phyloP scores from a whole-genome alignment of 53 echinoderm and acorn worm genomes.

The Echinarachnius parma region DNA sequence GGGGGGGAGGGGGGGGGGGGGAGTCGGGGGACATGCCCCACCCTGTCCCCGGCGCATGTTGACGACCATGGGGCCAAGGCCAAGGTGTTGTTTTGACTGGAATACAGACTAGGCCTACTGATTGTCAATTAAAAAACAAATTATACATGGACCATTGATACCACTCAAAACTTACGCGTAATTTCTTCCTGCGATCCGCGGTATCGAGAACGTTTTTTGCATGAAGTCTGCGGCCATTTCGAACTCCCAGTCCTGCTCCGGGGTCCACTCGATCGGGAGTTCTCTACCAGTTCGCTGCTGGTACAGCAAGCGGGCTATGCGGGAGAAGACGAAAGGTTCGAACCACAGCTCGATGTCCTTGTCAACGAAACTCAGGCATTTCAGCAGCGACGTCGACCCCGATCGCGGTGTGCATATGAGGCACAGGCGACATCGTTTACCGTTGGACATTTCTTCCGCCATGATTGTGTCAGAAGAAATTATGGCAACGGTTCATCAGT shows the following conservation, averaged over 20 bases:
- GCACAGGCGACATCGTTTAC: slow-evolving; percentile 10
- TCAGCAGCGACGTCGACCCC: slow-evolving; percentile 19
- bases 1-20: too few relatives aligned
- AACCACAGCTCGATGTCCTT: slow-evolving; percentile 14
- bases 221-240: not conserved
- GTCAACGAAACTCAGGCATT: slow-evolving; percentile 30
- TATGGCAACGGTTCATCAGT: too few relatives aligned
- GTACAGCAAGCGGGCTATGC: not conserved
- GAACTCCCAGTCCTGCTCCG: not conserved
- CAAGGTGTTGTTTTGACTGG: too few relatives aligned
- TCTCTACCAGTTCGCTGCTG: not conserved
- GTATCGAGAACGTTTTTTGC: not conserved
- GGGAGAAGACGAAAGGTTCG: slow-evolving; percentile 18
- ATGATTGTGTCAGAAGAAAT: too few relatives aligned
- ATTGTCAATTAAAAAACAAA: too few relatives aligned
- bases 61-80: too few relatives aligned
- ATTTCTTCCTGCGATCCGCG: not conserved
- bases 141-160: too few relatives aligned
- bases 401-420: slow-evolving; percentile 10
- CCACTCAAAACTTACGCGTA: slow-evolving; percentile 20
- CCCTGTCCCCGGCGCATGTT: too few relatives aligned
- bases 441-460: too few relatives aligned
- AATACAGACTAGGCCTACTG: too few relatives aligned
- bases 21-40: too few relatives aligned
- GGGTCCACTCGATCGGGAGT: slow-evolving; percentile 16